A percentile compares a stretch with the other conserved stretches of the same genome.
These are phyloP conservation scores for Gracilinanus agilis DNA, from an alignment of 2,113 vertebrate genomes.

Conservation along the genomic window DNA sequence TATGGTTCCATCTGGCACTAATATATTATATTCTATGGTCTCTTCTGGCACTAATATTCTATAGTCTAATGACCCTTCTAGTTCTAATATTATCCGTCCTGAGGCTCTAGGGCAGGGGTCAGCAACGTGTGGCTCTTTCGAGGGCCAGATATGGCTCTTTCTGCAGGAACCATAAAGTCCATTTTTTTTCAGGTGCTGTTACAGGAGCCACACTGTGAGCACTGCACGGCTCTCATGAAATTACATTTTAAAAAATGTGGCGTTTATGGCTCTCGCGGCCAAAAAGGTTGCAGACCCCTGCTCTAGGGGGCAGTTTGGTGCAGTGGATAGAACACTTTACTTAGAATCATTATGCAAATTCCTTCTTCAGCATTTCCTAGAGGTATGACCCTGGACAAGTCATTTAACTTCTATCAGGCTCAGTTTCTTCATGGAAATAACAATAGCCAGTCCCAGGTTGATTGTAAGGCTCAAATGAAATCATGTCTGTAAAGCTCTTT, in stretches of 20 bases:
- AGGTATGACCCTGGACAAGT: neutral
- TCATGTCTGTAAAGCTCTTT: neutral
- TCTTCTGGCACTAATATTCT: neutral
- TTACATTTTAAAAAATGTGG: too few species aligned
- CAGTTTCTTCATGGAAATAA: neutral
- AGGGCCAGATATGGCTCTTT: too few species aligned
- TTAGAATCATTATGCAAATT: neutral
- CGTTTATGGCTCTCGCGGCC: too few species aligned
- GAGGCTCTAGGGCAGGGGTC: neutral
- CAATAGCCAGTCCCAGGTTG: neutral
- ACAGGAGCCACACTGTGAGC: too few species aligned
- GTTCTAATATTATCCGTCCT: neutral
- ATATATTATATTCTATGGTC: neutral
- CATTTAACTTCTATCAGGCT: neutral
- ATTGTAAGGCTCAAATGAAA: neutral
- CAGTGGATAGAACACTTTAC: neutral
- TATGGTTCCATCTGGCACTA: too few species aligned
- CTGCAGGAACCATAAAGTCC: too few species aligned
- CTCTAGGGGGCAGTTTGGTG: neutral
- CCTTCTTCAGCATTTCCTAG: neutral
- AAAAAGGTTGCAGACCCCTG: too few species aligned
- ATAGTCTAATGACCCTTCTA: neutral
- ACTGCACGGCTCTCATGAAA: too few species aligned
- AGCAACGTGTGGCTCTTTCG: too few species aligned
- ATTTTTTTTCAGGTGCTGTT: too few species aligned